A percentile compares a stretch with the other conserved stretches of the same genome.
phyloP scores from a whole-genome alignment of 2,888 invertebrate genomes.

The Drosophila eohydei region DNA sequence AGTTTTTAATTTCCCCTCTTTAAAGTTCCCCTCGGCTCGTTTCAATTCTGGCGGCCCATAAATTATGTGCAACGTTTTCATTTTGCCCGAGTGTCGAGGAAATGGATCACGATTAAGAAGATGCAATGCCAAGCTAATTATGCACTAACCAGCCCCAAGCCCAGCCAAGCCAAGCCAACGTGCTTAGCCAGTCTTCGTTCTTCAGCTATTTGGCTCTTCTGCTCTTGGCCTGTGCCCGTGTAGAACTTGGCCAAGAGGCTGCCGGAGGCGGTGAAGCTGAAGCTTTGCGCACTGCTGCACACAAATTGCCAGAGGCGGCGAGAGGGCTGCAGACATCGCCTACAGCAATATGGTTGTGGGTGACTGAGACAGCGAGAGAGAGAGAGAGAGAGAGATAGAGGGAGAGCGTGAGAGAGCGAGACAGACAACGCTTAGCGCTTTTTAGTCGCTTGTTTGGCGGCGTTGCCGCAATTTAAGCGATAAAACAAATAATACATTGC shows the following conservation, averaged over 20 bases:
- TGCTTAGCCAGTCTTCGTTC: slow-evolving; percentile 16
- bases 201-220: slow-evolving; percentile 9
- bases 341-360: slow-evolving; percentile 30
- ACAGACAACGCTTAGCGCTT: slow-evolving; percentile 74
- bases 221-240: background rate
- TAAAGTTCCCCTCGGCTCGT: background rate
- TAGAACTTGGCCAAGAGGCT: slow-evolving; percentile 5
- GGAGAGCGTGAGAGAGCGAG: background rate
- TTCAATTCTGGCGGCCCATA: slow-evolving; percentile 46
- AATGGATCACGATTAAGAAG: slow-evolving; percentile 70
- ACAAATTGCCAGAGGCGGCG: slow-evolving; percentile 52
- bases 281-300: slow-evolving; percentile 68
- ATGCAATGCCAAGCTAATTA: slow-evolving; percentile 44
- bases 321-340: slow-evolving; percentile 19
- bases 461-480: slow-evolving; percentile 72
- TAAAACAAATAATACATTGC: slow-evolving; percentile 80
- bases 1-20: slow-evolving; percentile 65
- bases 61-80: slow-evolving; percentile 81
- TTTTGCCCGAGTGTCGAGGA: slow-evolving; percentile 61
- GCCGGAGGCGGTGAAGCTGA: slow-evolving; percentile 22
- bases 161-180: slow-evolving; percentile 16
- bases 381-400: background rate
- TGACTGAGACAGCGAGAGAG: slow-evolving; percentile 3
- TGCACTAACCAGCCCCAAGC: slow-evolving; percentile 44
- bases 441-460: slow-evolving; percentile 72